Conservation (phyloP, 2,113 vertebrate species). For the Hypocryptadius cinnamomeus region DNA sequence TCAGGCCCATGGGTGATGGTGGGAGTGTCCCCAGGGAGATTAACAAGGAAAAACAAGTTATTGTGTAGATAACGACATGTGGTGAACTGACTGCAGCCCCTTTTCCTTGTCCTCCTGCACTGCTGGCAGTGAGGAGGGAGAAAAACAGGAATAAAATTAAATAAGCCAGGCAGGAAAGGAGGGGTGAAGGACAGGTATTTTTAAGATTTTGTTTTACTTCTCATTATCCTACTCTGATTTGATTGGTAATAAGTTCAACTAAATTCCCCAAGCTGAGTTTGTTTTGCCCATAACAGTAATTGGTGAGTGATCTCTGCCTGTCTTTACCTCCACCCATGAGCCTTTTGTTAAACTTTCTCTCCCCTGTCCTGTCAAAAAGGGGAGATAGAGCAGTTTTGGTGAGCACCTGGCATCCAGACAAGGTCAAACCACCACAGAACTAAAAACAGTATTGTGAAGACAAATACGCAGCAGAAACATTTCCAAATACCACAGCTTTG, state of each 20-base stretch:
- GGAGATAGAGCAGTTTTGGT: not conserved
- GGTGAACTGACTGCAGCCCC: not conserved
- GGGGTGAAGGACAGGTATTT: not conserved
- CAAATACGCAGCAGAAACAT: not conserved
- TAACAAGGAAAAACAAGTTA: not conserved
- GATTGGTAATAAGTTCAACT: not conserved
- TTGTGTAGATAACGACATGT: not conserved
- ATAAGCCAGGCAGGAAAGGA: not conserved
- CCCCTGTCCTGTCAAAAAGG: not conserved
- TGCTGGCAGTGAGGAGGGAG: not conserved
- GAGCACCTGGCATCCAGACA: not conserved
- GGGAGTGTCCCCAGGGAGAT: not conserved
- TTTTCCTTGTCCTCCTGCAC: not conserved
- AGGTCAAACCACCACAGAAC: not conserved
- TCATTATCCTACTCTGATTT: not conserved
- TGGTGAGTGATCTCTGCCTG: not conserved
- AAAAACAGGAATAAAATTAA: not conserved
- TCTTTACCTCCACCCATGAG: rapidly evolving
- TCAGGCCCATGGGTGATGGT: not conserved
- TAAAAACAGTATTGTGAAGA: not conserved
- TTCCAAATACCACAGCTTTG: not conserved
- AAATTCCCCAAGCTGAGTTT: not conserved
- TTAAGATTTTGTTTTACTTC: not conserved
- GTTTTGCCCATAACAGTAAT: not conserved
- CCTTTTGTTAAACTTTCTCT: not conserved